phyloP scores from a whole-genome alignment of 2,888 invertebrate species.

The Pristionchus fissidentatus region DNA sequence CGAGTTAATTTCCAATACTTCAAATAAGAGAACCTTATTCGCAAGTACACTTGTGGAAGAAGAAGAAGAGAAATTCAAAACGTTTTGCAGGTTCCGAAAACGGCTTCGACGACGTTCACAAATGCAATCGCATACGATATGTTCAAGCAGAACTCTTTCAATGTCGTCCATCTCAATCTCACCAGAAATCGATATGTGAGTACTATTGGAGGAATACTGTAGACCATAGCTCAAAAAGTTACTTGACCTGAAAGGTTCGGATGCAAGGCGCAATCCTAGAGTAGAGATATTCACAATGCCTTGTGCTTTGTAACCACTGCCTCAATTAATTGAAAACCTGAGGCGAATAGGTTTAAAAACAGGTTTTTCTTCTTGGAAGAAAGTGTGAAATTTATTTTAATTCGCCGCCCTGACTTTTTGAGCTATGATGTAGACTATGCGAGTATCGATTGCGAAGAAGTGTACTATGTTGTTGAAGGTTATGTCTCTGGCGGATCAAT shows the following conservation, averaged over 20 bases:
- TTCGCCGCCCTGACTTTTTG: too few relatives aligned
- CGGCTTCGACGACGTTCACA: conserved; percentile 73
- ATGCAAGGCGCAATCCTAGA: too few relatives aligned
- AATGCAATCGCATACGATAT: conserved; percentile 74
- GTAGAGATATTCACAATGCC: too few relatives aligned
- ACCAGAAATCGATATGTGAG: conserved; percentile 87
- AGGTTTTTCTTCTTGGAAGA: too few relatives aligned
- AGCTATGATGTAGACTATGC: too few relatives aligned
- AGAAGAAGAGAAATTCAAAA: too few relatives aligned
- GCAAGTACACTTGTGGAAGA: neutral
- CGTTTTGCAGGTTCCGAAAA: conserved; percentile 70
- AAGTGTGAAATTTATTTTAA: too few relatives aligned
- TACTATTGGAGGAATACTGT: neutral
- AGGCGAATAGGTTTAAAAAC: too few relatives aligned
- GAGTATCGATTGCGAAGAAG: neutral
- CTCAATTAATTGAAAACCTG: too few relatives aligned
- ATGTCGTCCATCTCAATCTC: conserved; percentile 93
- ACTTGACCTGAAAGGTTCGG: too few relatives aligned
- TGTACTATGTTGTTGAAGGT: conserved; percentile 79
- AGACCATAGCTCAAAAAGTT: neutral
- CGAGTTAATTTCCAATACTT: too few relatives aligned
- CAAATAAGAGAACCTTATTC: neutral
- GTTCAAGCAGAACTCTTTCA: conserved; percentile 75
- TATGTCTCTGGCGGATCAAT: conserved; percentile 92
- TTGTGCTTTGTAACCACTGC: too few relatives aligned